Base-by-base conservation (phyloP, 2,797 vertebrate species). In the Artibeus lituratus region DNA sequence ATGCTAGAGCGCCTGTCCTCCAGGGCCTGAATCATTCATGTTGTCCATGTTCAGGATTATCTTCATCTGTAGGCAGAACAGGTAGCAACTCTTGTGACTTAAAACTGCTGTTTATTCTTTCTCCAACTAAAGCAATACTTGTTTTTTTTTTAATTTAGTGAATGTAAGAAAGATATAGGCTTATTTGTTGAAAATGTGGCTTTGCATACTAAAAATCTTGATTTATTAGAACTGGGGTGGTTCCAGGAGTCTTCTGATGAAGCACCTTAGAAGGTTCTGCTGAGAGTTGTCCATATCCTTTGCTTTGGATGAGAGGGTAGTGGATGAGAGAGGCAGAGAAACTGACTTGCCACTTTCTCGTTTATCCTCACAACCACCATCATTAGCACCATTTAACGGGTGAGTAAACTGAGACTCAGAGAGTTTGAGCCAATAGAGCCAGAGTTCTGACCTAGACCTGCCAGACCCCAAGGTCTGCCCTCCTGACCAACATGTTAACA, bases 21-120 rank as follows among this genome's bases (percentile, higher is more conserved):
- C 14, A 15, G 73, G 37, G 14, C 16, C 49, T 44, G 1, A 35
- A 9, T 51, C 42, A 1, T 10, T 32, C n/a, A 3, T 0, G 24
- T 24, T 29, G 2, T 12, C 15, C 1, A 0, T 37, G 24, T 51
- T 85, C 15, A 26, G 24, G 3, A 39, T 44, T 3, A 14, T 3
- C 7, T 3, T 26, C 26, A 7, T n/a, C 0, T 15, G 8, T 16
- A 26, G 29, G 62, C 87, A 32, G 51, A 82, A 55, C 26, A 49
- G 42, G 32, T 19, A 14, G n/a, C 21, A 22, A 5, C 21, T 39
- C 5, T 29, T 32, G 10, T 19, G 16, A 19, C 22, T 3, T 5
- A 12, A 76, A 89, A 37, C 24, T 51, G 2, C 22, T 57, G 1
- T 18, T 42, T 49, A 47, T 35, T 57, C 67, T 53, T 87, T 49